Conservation (phyloP, 37 sponge, comb jelly and placozoan genomes). For the Cladorhizidae sp. region DNA sequence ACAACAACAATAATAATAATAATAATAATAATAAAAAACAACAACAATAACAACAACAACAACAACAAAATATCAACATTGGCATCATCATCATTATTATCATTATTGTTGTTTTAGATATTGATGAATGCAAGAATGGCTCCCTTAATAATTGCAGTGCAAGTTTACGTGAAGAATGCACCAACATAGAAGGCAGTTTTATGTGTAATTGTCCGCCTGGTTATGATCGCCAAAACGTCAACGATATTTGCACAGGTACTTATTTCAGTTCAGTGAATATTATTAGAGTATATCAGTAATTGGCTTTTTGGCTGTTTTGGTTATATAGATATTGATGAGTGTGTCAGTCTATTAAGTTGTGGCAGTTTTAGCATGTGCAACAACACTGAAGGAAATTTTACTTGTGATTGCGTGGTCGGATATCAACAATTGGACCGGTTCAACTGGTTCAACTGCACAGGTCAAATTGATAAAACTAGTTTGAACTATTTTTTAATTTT, state of each 20-base stretch:
- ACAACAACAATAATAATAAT: no score
- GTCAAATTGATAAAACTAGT: no score
- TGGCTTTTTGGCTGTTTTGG: neutral
- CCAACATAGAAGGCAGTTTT: slow-evolving; percentile 30
- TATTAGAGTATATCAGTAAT: no score
- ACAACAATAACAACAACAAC: no score
- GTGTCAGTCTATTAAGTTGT: slow-evolving; percentile 4
- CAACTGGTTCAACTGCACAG: neutral
- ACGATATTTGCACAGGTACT: neutral
- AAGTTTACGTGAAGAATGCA: neutral
- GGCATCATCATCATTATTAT: no score
- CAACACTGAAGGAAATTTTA: slow-evolving; percentile 26
- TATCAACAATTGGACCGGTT: neutral
- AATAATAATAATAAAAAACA: no score
- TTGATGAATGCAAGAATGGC: slow-evolving; percentile 24
- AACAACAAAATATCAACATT: no score
- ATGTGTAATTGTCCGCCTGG: slow-evolving; percentile 34
- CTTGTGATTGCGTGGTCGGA: slow-evolving; percentile 15
- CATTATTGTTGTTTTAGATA: slow-evolving; percentile 3
- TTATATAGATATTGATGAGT: slow-evolving; percentile 39
- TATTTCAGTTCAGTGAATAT: neutral
- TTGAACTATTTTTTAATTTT: no score
- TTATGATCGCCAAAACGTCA: neutral
- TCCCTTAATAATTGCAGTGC: neutral
- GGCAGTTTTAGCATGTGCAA: neutral